These are phyloP conservation scores for Paralinhomoeus sp. DNA, from an alignment of 2,888 invertebrate species.

Conservation along the genomic window DNA sequence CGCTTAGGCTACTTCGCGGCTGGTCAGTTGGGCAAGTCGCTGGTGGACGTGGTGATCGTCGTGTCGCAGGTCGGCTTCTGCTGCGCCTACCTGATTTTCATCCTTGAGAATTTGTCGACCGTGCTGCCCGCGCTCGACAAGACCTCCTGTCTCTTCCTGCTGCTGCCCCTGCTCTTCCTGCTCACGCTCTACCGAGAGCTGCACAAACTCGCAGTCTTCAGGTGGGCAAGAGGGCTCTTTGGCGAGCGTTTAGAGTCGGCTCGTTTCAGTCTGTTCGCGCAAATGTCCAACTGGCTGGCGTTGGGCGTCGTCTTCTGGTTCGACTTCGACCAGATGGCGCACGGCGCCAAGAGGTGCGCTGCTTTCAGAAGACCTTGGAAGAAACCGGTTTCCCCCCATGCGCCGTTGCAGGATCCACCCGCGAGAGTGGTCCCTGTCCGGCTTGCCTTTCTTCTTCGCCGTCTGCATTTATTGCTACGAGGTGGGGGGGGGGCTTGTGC, in stretches of 20 bases:
- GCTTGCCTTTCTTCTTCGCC: constrained; percentile 30
- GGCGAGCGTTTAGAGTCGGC: no score
- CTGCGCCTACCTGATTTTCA: constrained; percentile 29
- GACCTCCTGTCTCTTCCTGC: constrained; percentile 25
- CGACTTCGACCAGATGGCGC: constrained; percentile 29
- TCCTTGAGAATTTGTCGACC: constrained; percentile 27
- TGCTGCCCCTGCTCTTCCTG: constrained; percentile 27
- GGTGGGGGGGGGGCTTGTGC: constrained; percentile 20
- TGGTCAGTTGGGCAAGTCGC: constrained; percentile 24
- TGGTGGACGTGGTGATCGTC: constrained; percentile 28
- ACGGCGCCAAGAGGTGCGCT: constrained; percentile 5
- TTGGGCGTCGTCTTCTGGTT: constrained; percentile 33
- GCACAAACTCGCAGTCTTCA: constrained; percentile 27
- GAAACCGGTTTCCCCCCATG: not conserved
- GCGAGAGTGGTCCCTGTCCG: constrained; percentile 26
- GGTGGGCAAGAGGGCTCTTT: no score
- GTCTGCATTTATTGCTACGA: constrained; percentile 32
- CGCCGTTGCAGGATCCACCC: constrained; percentile 25
- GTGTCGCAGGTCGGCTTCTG: constrained; percentile 30
- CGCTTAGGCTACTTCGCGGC: constrained; percentile 21
- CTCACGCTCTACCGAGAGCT: constrained; percentile 27
- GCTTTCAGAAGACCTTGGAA: not conserved
- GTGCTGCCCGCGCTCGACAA: constrained; percentile 19
- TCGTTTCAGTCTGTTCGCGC: constrained; percentile 28
- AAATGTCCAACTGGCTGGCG: constrained; percentile 30